Evolutionary conservation across 1,140 invertebrate species (phyloP).

Genomic region (Bombus balteatus): DNA sequence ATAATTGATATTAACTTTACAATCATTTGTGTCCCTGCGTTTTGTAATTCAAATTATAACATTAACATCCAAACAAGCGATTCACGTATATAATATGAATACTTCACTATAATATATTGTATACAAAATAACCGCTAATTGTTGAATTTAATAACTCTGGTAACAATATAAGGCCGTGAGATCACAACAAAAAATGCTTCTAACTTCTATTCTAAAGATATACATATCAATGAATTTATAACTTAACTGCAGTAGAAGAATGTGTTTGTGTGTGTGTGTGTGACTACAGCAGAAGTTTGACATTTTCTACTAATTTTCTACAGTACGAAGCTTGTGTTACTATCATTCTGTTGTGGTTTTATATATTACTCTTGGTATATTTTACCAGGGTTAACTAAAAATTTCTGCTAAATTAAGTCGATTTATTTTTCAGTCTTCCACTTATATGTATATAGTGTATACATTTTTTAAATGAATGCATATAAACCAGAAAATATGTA

Average conservation of each 20-base stretch:
- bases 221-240: constrained; percentile 31
- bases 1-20: constrained; percentile 73
- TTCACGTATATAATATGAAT: constrained; percentile 21
- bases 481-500: constrained; percentile 24
- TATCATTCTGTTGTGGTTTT: constrained; percentile 21
- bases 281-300: constrained; percentile 11
- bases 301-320: constrained; percentile 22
- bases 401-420: constrained; percentile 61
- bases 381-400: constrained; percentile 28
- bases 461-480: constrained; percentile 34
- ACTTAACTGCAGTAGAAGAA: constrained; percentile 16
- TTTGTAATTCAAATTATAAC: constrained; percentile 40
- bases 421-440: constrained; percentile 74
- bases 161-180: constrained; percentile 34
- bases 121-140: constrained; percentile 46
- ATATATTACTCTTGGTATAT: background rate
- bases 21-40: constrained; percentile 69
- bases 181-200: constrained; percentile 36
- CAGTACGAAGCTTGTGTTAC: constrained; percentile 15
- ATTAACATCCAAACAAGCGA: constrained; percentile 6
- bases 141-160: constrained; percentile 18
- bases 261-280: background rate
- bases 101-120: constrained; percentile 27
- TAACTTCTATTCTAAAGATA: constrained; percentile 21
- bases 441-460: constrained; percentile 39